A percentile compares a stretch with the other conserved stretches of the same genome.
Evolutionary conservation across 2,797 vertebrate species (phyloP).

Genomic region (Gymnopithys bicolor): DNA sequence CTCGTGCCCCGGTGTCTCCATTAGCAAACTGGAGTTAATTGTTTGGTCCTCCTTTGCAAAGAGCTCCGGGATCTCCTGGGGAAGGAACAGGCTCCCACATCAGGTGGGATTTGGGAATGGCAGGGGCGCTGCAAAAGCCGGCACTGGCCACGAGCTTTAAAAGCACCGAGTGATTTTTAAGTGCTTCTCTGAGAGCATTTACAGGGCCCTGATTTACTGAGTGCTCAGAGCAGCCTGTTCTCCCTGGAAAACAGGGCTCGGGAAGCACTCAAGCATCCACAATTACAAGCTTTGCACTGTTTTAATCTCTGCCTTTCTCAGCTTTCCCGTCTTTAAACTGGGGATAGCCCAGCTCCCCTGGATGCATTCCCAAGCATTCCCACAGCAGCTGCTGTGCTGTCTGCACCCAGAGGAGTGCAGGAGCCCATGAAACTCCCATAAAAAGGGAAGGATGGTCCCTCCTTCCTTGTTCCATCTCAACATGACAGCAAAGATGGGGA

Average conservation of each 20-base stretch:
- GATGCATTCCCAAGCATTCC: not conserved
- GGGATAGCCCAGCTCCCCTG: not conserved
- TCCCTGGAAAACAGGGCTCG: not conserved
- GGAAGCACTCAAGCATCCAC: not conserved
- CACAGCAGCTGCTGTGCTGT: not conserved
- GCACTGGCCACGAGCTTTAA: not conserved
- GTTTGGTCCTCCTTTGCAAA: not conserved
- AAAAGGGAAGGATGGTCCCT: not conserved
- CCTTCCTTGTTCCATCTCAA: rapidly evolving
- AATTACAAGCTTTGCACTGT: not conserved
- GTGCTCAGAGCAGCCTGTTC: constrained; percentile 16
- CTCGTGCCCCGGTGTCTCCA: not conserved
- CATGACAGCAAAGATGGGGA: not conserved
- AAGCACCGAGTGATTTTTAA: not conserved
- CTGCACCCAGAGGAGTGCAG: not conserved
- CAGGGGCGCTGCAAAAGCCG: not conserved
- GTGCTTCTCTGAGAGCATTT: constrained; percentile 15
- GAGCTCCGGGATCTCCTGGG: not conserved
- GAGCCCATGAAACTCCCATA: not conserved
- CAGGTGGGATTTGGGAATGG: not conserved
- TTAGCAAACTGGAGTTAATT: not conserved
- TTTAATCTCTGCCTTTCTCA: not conserved
- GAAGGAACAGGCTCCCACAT: not conserved
- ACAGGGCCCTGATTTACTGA: constrained; percentile 29
- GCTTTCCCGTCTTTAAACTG: not conserved